Evolutionary conservation across 2,113 vertebrate species (phyloP).

Genomic region (Jacana jacana): DNA sequence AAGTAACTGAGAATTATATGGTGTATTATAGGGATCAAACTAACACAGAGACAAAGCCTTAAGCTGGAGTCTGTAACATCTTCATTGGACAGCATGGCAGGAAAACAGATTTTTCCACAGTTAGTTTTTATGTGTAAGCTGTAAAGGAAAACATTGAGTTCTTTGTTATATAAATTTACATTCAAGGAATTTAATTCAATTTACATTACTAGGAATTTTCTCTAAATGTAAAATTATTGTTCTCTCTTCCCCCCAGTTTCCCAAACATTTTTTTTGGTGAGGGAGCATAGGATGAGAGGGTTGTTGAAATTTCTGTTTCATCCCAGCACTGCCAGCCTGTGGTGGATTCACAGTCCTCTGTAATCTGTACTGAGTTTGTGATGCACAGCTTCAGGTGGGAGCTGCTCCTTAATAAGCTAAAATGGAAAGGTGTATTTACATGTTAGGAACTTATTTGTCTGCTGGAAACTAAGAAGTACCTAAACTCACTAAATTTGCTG

Average conservation of each 20-base stretch:
- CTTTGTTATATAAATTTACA: background rate
- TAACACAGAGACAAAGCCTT: background rate
- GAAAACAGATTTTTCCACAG: background rate
- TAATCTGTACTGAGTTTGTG: background rate
- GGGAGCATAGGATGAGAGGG: background rate
- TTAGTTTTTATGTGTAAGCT: background rate
- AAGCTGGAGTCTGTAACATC: background rate
- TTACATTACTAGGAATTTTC: background rate
- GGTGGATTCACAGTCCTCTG: fast-evolving
- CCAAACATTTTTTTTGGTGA: background rate
- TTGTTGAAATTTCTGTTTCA: background rate
- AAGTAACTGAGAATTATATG: background rate
- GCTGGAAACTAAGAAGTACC: background rate
- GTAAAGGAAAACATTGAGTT: background rate
- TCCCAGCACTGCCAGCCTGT: background rate
- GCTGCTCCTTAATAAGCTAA: background rate
- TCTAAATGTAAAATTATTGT: background rate
- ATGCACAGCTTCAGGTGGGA: background rate
- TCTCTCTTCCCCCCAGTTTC: fast-evolving
- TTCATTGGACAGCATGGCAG: background rate
- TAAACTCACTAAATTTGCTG: background rate
- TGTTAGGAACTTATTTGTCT: background rate
- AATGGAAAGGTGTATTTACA: background rate
- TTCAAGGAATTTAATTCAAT: too few relatives aligned
- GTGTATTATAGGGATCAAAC: background rate